Evolutionary conservation across 2,797 vertebrate species (phyloP).

Genomic region (Sphenopsis melanotis): DNA sequence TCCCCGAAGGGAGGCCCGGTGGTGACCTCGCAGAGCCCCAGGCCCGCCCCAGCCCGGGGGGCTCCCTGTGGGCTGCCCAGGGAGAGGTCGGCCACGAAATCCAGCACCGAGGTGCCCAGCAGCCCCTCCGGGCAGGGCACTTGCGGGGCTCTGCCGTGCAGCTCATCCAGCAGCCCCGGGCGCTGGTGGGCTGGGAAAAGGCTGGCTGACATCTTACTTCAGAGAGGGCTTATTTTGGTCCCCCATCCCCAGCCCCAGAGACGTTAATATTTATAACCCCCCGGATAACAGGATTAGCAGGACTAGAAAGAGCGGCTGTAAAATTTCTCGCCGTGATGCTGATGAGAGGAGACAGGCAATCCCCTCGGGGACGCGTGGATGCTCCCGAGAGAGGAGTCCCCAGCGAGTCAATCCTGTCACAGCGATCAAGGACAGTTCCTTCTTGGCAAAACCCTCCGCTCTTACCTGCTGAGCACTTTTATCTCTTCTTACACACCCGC

Average conservation of each 20-base stretch:
- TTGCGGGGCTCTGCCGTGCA: not conserved
- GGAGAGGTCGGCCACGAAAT: constrained; percentile 78
- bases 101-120: constrained; percentile 72
- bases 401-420: constrained; percentile 73
- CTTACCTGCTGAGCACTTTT: constrained; percentile 74
- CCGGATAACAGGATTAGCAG: constrained; percentile 67
- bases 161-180: constrained; percentile 26
- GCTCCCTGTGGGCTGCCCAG: constrained; percentile 58
- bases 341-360: constrained; percentile 67
- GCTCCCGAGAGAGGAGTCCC: constrained; percentile 38
- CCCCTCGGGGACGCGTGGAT: constrained; percentile 57
- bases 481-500: constrained; percentile 29
- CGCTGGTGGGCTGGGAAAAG: not conserved
- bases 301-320: constrained; percentile 1
- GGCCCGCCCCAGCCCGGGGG: not conserved
- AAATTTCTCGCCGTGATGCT: constrained; percentile 63
- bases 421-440: constrained; percentile 81
- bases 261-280: constrained; percentile 62
- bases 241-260: not conserved
- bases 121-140: constrained; percentile 73
- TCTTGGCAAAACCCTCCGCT: constrained; percentile 79
- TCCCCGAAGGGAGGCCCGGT: constrained; percentile 45
- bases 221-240: not conserved
- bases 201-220: constrained; percentile 35
- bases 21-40: constrained; percentile 60